Base-by-base conservation (phyloP, 2,888 invertebrate species). In the Macrophya annulata region DNA sequence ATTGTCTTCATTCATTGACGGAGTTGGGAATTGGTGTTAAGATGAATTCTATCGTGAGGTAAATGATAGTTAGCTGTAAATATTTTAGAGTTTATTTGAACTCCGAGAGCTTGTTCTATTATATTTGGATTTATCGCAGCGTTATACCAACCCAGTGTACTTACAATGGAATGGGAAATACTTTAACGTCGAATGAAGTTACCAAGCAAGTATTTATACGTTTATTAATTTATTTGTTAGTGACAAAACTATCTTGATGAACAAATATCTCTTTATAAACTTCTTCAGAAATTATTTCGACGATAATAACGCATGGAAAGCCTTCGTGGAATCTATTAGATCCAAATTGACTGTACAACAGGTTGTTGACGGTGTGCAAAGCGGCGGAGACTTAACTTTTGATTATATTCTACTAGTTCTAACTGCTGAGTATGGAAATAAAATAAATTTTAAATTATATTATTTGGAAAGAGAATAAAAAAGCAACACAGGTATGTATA, bases 281-380 rank as follows among this genome's bases (percentile, higher is more conserved):
- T 37, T 45, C 45, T 77, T 1, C 72, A 87, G 86, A 85, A 87
- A 83, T 89, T 90, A 83, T 55, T 92, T 92, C 0, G 96, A 96
- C 91, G 95, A 96, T 85, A 94, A 94, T 79, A 95, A 95, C 86
- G 95, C 95, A 85, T 97, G 97, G 97, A 95, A 95, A 86, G 95
- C 94, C 88, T 97, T 97, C 92, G 96, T 97, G 62, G 96, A 96
- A 89, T 97, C 97, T 8, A 96, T 97, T 88, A 95, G 97, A 90
- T 97, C 97, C 0, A 96, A 97, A 91, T 93, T 97, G 88, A 97
- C 97, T 3, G 97, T 97, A 62, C 97, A 97, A 89, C 97, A 97
- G 94, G 97, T 98, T 0, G 97, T 98, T 0, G 97, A 97, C 88
- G 97, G 97, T 12, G 97, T 96, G 9, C 94, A 96, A 85, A 95